These are phyloP conservation scores for zebrafish (Danio rerio) DNA, from an alignment of 2,113 vertebrate genomes.

Conservation along the genomic window GRCz12tu NC_133198.1:11100501-11101000, in stretches of 20 bases:
- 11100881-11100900: constrained; percentile 43
- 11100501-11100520: constrained; percentile 58
- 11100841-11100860: constrained; percentile 21
- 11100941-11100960: constrained; percentile 51
- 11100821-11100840: constrained; percentile 41
- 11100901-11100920: constrained; percentile 46
- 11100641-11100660: constrained; percentile 12
- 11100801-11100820: constrained; percentile 40
- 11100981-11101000: constrained; percentile 26
- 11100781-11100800: constrained; percentile 16
- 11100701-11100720: constrained; percentile 30
- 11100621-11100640: constrained; percentile 32
- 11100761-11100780: not conserved
- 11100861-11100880: constrained; percentile 41
- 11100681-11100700: constrained; percentile 12
- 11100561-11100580: constrained; percentile 52
- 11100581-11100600: constrained; percentile 37
- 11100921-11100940: constrained; percentile 46
- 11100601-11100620: constrained; percentile 18
- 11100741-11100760: constrained; percentile 11
- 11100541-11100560: constrained; percentile 47
- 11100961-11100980: constrained; percentile 49
- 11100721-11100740: not conserved
- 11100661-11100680: constrained; percentile 37
- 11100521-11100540: constrained; percentile 54